Conservation (phyloP, 2,888 invertebrate genomes). For the Tortricodes alternella region DNA sequence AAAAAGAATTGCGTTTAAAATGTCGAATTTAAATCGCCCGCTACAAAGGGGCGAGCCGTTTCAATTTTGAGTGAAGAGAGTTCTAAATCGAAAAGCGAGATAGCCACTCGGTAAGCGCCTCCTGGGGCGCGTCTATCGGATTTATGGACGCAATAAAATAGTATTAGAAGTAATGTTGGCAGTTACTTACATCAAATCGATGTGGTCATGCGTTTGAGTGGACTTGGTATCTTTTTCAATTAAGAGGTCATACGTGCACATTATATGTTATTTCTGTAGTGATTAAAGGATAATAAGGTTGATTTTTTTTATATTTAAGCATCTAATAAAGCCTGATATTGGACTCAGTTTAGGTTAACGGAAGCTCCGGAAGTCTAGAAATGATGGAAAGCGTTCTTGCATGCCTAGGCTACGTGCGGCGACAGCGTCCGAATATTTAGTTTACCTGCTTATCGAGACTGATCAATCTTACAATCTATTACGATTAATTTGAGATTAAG, state of each 20-base stretch:
- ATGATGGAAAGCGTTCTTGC: constrained; percentile 59
- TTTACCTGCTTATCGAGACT: constrained; percentile 12
- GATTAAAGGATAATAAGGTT: too few species aligned
- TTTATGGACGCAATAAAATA: constrained; percentile 77
- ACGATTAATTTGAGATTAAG: constrained; percentile 26
- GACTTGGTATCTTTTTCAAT: not conserved
- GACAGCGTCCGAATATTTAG: constrained; percentile 9
- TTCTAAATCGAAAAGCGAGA: constrained; percentile 71
- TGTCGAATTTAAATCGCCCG: constrained; percentile 70
- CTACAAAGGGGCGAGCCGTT: constrained; percentile 69
- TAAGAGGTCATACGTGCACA: not conserved
- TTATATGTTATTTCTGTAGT: not conserved
- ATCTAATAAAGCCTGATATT: not conserved
- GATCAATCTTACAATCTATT: constrained; percentile 20
- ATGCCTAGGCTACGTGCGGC: constrained; percentile 40
- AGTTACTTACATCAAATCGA: constrained; percentile 33
- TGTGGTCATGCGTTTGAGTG: constrained; percentile 15
- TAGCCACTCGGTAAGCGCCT: constrained; percentile 71
- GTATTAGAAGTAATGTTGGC: constrained; percentile 58
- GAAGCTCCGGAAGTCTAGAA: constrained; percentile 29
- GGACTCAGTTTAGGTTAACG: not conserved
- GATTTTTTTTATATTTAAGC: not conserved
- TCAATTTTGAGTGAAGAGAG: constrained; percentile 75
- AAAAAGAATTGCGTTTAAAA: constrained; percentile 64
- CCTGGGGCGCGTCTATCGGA: constrained; percentile 73